These are phyloP conservation scores for Metallyticus violacea DNA, from an alignment of 2,888 invertebrate genomes.

Conservation along the genomic window DNA sequence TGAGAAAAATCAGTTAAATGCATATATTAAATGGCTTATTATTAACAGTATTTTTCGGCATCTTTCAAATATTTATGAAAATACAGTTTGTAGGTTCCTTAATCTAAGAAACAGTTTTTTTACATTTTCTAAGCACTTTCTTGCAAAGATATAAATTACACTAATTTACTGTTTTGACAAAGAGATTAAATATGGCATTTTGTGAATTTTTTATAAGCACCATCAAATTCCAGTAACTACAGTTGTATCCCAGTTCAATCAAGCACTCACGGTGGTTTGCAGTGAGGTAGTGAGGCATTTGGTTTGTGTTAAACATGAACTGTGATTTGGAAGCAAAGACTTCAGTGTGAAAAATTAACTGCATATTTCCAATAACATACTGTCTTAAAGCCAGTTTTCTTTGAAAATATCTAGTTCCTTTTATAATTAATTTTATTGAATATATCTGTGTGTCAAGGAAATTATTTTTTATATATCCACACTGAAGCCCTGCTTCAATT, in stretches of 20 bases:
- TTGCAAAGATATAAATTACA: too few relatives aligned
- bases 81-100: too few relatives aligned
- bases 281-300: conserved; percentile 26
- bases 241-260: not conserved
- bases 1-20: too few relatives aligned
- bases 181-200: not conserved
- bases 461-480: too few relatives aligned
- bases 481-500: conserved; percentile 6
- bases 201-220: not conserved
- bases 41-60: too few relatives aligned
- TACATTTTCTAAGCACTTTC: too few relatives aligned
- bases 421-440: not conserved
- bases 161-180: not conserved
- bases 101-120: too few relatives aligned
- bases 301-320: conserved; percentile 8
- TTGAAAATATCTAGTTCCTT: not conserved
- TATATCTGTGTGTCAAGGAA: too few relatives aligned
- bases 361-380: not conserved
- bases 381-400: not conserved
- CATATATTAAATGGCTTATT: too few relatives aligned
- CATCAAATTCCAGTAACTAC: not conserved
- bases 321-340: not conserved
- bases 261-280: conserved; percentile 1
- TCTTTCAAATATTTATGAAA: too few relatives aligned
- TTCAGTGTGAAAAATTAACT: not conserved